A percentile compares a stretch with the other conserved stretches of the same genome.
These are phyloP conservation scores for Prosopocoilus inquinatus DNA, from an alignment of 2,888 invertebrate genomes.

Conservation along the genomic window DNA sequence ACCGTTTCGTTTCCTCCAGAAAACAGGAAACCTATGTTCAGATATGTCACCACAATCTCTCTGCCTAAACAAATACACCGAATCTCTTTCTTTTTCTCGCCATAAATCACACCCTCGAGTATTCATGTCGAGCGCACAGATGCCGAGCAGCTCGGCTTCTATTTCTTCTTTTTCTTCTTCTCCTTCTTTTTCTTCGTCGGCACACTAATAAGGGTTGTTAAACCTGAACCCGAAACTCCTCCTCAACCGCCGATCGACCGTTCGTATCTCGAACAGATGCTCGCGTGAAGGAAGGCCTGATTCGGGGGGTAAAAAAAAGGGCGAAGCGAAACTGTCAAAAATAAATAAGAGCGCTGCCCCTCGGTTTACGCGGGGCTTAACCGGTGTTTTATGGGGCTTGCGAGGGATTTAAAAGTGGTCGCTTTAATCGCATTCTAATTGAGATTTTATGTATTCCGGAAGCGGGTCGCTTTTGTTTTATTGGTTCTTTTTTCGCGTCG, in stretches of 20 bases:
- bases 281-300: neutral
- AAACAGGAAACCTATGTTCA: neutral
- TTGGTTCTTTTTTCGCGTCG: neutral
- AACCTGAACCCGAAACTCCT: no score
- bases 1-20: neutral
- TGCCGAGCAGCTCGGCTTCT: neutral
- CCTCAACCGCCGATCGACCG: no score
- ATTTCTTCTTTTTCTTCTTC: no score
- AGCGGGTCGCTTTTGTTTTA: neutral
- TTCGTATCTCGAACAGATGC: neutral
- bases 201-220: no score
- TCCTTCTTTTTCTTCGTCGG: no score
- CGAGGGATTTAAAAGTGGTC: neutral
- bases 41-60: neutral
- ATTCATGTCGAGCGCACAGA: conserved; percentile 2
- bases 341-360: no score
- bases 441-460: neutral
- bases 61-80: conserved; percentile 2
- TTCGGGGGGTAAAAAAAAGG: neutral
- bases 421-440: neutral
- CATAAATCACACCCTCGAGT: conserved; percentile 3
- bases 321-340: neutral
- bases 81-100: neutral
- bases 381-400: neutral
- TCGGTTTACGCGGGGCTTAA: neutral